phyloP scores from a whole-genome alignment of 2,797 vertebrate genomes.

The Parotocinclus haroldoi region DNA sequence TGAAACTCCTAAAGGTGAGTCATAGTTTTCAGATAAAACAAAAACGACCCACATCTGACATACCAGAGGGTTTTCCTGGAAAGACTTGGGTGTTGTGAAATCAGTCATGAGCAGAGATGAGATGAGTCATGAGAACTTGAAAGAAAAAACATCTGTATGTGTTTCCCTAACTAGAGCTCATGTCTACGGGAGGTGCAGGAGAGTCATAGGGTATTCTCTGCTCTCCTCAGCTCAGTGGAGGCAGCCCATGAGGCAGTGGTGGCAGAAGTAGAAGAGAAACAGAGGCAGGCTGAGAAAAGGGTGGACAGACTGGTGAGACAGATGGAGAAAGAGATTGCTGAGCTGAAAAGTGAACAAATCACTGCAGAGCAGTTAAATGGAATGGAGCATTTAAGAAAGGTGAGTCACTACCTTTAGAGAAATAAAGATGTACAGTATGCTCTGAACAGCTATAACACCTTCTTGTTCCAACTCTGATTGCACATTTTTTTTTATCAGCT shows the following conservation, averaged over 20 bases:
- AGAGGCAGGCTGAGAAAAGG: constrained; percentile 60
- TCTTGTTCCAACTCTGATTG: too few relatives aligned
- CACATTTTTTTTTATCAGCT: too few relatives aligned
- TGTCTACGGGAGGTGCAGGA: constrained; percentile 71
- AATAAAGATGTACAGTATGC: too few relatives aligned
- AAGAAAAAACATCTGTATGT: not conserved
- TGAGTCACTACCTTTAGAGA: too few relatives aligned
- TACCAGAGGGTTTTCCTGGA: not conserved
- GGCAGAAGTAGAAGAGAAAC: constrained; percentile 61
- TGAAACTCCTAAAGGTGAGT: constrained; percentile 65
- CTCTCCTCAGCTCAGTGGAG: constrained; percentile 65
- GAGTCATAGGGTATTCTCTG: constrained; percentile 70
- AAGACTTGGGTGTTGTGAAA: not conserved
- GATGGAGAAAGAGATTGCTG: constrained; percentile 64
- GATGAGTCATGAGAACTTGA: too few relatives aligned
- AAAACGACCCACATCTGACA: too few relatives aligned
- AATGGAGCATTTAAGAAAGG: constrained; percentile 40
- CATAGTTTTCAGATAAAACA: not conserved
- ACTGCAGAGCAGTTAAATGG: constrained; percentile 46
- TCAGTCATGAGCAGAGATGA: not conserved
- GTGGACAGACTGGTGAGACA: constrained; percentile 61
- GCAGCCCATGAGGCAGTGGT: constrained; percentile 68
- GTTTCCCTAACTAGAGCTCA: constrained; percentile 57
- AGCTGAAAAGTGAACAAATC: constrained; percentile 55
- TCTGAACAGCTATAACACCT: not conserved